Evolutionary conservation across 2,113 vertebrate genomes (phyloP), one percentile per base, ranked within the genome.

Genomic region (Boleophthalmus pectinirostris): DNA sequence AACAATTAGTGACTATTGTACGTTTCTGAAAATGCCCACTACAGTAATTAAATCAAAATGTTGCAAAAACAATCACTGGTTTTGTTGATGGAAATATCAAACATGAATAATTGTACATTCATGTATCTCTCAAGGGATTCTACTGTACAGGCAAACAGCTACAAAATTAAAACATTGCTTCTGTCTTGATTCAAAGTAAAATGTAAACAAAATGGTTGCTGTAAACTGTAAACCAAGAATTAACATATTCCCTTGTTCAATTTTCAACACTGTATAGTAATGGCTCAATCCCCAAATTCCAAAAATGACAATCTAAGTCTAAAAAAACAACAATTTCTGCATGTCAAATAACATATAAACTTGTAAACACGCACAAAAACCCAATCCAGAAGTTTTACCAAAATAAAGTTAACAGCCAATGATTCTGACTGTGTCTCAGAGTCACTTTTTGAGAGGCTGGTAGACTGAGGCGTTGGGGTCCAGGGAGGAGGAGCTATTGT

Each of bases 381-480:
- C 49, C 1, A 65, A 79, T 76, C 60, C 6, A n/a, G 45, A 75
- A 75, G 47, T 66, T 67, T 53, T 35, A 56, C 63, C 43, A 15
- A 75, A 75, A 72, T 0, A 80, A 80, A 72, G 45, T 70, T 58
- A 66, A 73, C 29, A 76, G 56, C 67, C 71, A 67, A 79, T 60
- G 82, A 46, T 24, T 86, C 72, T 67, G 84, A 72, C 77, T 56
- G 79, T 72, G 3, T 2, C 33, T 77, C 68, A 78, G 68, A 83
- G 87, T 96, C 93, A 99, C 87, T 99, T 98, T 87, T 99, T 97
- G 84, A 99, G 91, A 82, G 97, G 98, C 88, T 99, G 97, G 90
- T 99, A 99, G 85, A 99, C 95, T 35, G 97, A 99, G 91, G 97
- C 98, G 58, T 98, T 99, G 91, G 98, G 98, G 77, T 99, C 97